A percentile compares a stretch with the other conserved stretches of the same genome.
These are phyloP conservation scores for Axis porcinus DNA, from an alignment of 2,113 vertebrate genomes.

Conservation along the genomic window DNA sequence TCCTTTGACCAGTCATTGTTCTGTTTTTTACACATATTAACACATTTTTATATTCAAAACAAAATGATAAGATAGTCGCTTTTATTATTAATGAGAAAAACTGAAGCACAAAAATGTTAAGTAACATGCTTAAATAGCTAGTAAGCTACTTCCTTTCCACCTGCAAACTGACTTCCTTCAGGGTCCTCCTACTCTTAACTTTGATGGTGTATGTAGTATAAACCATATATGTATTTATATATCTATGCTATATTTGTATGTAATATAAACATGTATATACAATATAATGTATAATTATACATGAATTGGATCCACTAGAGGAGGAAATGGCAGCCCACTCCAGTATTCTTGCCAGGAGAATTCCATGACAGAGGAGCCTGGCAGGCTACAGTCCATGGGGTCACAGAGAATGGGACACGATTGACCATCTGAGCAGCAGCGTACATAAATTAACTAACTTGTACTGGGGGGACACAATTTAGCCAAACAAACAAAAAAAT, in stretches of 20 bases:
- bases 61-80: background rate
- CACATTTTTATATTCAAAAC: background rate
- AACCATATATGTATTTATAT: background rate
- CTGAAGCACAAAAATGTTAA: background rate
- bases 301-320: background rate
- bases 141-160: background rate
- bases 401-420: background rate
- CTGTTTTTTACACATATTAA: background rate
- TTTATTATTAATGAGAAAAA: background rate
- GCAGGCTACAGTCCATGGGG: background rate
- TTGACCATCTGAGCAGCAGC: background rate
- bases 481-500: background rate
- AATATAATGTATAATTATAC: background rate
- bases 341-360: background rate
- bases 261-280: background rate
- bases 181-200: background rate
- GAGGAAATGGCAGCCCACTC: background rate
- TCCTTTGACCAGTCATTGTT: background rate
- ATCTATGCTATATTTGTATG: background rate
- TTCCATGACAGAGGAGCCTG: background rate
- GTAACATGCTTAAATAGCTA: background rate
- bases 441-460: background rate
- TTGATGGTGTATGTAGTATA: background rate
- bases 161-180: background rate
- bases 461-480: background rate